These are phyloP conservation scores for Microctenopoma stevenorrisi DNA, from an alignment of 2,797 vertebrate genomes.

Conservation along the genomic window DNA sequence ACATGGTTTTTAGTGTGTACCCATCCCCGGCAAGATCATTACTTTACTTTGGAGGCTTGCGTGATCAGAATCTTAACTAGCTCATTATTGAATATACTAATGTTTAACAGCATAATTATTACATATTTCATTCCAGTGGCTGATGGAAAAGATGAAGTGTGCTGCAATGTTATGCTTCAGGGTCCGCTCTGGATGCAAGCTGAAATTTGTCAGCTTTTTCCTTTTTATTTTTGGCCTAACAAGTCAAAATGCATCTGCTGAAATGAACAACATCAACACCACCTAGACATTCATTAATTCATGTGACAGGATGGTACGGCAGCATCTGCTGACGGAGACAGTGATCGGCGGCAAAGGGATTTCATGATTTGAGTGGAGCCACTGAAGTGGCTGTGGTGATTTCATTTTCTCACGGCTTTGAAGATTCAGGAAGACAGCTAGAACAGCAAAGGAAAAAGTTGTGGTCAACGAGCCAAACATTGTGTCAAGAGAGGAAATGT, in stretches of 20 bases:
- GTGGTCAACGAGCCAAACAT: conserved; percentile 19
- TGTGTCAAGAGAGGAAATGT: conserved; percentile 15
- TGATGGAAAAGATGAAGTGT: conserved; percentile 67
- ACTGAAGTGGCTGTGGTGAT: conserved; percentile 37
- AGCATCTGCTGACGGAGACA: conserved; percentile 69
- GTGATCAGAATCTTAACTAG: conserved; percentile 70
- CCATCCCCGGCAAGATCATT: conserved; percentile 68
- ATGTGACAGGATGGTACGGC: conserved; percentile 67
- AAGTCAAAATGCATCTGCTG: conserved; percentile 73
- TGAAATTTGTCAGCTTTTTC: conserved; percentile 72
- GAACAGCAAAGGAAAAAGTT: neutral
- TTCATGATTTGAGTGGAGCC: conserved; percentile 38
- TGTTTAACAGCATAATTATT: conserved; percentile 79
- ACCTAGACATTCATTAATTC: conserved; percentile 73
- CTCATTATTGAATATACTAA: conserved; percentile 76
- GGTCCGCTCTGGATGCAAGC: conserved; percentile 63
- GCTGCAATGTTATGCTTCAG: conserved; percentile 71
- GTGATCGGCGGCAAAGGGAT: conserved; percentile 60
- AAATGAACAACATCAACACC: conserved; percentile 63
- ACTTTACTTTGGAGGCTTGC: conserved; percentile 63
- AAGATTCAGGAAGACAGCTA: conserved; percentile 6
- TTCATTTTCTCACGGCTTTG: conserved; percentile 14
- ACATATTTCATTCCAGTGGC: conserved; percentile 69
- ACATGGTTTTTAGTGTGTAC: conserved; percentile 53
- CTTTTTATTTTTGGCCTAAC: conserved; percentile 75